Base-by-base conservation (phyloP, 2,888 invertebrate genomes). In the Cinara cedri region DNA sequence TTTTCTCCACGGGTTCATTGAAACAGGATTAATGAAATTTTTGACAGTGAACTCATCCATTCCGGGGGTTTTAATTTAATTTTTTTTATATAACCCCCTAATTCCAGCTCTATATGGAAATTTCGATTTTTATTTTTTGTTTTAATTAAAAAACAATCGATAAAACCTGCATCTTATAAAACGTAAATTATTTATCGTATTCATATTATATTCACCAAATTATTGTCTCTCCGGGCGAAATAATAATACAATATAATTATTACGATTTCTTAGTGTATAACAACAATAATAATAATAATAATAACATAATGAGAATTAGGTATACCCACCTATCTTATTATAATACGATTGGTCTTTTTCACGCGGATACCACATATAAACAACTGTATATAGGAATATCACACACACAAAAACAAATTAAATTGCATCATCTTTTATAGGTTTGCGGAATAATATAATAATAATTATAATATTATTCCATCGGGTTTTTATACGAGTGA, bases 281-380 rank as follows among this genome's bases (percentile, higher is more conserved):
- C 16, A 34, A 34, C 6, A 34, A 6, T 34, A 34, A 34, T 4
- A 34, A n/a, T n/a, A n/a, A n/a, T n/a, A n/a, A n/a, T n/a, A n/a
- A n/a, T n/a, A 26, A 49, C 8, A 19, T 75, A 54, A 75, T 65
- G 75, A 75, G 75, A 75, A 55, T 54, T 44, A 34, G 34, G 34
- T 34, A 34, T 34, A 34, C 34, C 34, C 34, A 34, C 3, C 34
- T 6, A 6, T 6, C 34, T n/a, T 34, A 34, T 34, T 34, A 34
- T 34, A n/a, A 34, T 34, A 75, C 24, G 75, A 75, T 75, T 54
- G 54, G 44, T 24, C 16, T 75, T 54, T 75, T 63, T 62, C 72
- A 63, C 65, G 65, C 54, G 65, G 63, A 63, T 63, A 74, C 63
- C 63, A 42, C 21, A 51, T 51, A 24, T n/a, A n/a, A 57, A 21